Evolutionary conservation across 2,888 invertebrate species (phyloP), one percentile per base, ranked within the genome.

Genomic region (Alcis repandata): DNA sequence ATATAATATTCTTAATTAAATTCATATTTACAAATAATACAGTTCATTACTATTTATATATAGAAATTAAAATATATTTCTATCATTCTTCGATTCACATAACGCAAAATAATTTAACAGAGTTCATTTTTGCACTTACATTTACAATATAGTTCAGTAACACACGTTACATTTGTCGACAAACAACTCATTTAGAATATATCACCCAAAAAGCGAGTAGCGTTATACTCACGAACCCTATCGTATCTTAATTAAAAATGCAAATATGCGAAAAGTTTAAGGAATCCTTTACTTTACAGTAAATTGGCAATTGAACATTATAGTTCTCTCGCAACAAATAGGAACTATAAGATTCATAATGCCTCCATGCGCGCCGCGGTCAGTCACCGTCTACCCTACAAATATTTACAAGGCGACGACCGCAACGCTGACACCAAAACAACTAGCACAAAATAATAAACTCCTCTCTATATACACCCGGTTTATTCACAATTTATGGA

Each of bases 11-110:
- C 94, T 94, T 94, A 94, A 89, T 90, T 92, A 90, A 80, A 84
- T 85, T 92, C 88, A 89, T 95, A 94, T 94, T 90, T 94, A 94
- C 94, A 94, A 94, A 94, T 94, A 94, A 94, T 94, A 94, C 94
- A 94, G 90, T 92, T 92, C 87, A 88, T 90, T 91, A 88, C 84
- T 88, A 89, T 90, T 85, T 88, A 89, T 90, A 27, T 36, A 90
- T 91, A 92, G 92, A 92, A 92, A 92, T 92, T 92, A 91, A 91
- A 91, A 92, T 93, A 92, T 92, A 92, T 90, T 91, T 93, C 91
- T 93, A 93, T 93, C 90, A 92, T 93, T 90, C 90, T 91, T 92
- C 91, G 89, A 89, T 92, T 91, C 92, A 92, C 91, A 92, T 93
- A 93, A 93, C 93, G 92, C 93, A 94, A 94, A 94, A 93, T 94